Evolutionary conservation across 37 sponge, comb jelly and placozoan genomes (phyloP).

Genomic region (Amphimedon queenslandica): DNA sequence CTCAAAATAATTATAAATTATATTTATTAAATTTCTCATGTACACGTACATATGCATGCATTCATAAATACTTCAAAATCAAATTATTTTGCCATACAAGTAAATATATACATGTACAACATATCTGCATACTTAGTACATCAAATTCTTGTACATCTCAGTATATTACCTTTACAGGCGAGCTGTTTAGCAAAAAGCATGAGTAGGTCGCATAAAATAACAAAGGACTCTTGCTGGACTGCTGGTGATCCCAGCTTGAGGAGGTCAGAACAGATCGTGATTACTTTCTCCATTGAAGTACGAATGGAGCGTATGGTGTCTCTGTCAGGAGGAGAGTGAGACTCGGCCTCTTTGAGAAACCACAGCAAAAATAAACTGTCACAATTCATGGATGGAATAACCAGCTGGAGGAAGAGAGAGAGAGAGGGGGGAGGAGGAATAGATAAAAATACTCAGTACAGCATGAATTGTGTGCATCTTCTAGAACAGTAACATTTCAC

Average conservation of each 20-base stretch:
- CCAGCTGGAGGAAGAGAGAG: not conserved
- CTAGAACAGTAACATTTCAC: too few species aligned
- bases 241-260: conserved; percentile 18
- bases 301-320: not conserved
- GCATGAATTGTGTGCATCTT: too few species aligned
- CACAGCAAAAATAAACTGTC: conserved; percentile 40
- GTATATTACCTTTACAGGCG: conserved; percentile 27
- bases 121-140: too few species aligned
- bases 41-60: too few species aligned
- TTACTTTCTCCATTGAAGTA: not conserved
- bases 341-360: conserved; percentile 23
- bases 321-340: conserved; percentile 28
- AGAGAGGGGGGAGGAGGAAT: not conserved
- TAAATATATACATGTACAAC: too few species aligned
- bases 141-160: too few species aligned
- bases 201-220: conserved; percentile 68
- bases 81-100: too few species aligned
- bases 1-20: too few species aligned
- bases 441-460: too few species aligned
- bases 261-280: conserved; percentile 13
- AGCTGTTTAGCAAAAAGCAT: conserved; percentile 71
- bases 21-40: too few species aligned
- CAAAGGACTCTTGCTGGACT: conserved; percentile 62
- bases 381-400: conserved; percentile 21
- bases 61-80: too few species aligned